Conservation (phyloP, 2,113 vertebrate genomes). For the Mustela lutreola region DNA sequence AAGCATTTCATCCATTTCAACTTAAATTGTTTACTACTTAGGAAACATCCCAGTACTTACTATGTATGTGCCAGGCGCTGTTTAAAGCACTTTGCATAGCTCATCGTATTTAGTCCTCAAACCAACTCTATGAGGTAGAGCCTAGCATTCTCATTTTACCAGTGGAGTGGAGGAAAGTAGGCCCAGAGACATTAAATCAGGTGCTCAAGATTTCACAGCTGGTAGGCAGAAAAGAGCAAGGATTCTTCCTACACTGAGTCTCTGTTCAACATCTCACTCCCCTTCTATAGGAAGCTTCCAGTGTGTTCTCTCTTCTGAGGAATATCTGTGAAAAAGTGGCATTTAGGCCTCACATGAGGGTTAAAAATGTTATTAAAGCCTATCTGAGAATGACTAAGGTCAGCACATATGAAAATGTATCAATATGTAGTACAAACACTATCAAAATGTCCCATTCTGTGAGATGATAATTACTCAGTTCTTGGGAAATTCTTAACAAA, state of each 20-base stretch:
- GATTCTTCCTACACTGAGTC: fast-evolving
- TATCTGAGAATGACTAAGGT: conserved; percentile 2
- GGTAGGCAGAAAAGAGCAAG: background rate
- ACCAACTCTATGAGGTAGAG: background rate
- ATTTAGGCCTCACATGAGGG: background rate
- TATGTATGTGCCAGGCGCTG: background rate
- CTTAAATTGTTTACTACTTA: background rate
- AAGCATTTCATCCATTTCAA: background rate
- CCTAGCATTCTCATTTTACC: background rate
- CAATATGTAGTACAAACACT: conserved; percentile 47
- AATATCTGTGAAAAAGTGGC: background rate
- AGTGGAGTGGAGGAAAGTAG: fast-evolving
- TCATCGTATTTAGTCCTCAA: background rate
- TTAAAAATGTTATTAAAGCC: background rate
- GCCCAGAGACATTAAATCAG: background rate
- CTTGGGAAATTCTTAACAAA: conserved; percentile 70
- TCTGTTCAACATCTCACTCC: no score
- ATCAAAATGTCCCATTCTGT: background rate
- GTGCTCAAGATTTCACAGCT: background rate
- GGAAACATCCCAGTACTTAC: background rate
- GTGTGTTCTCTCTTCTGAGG: background rate
- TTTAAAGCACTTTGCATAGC: background rate
- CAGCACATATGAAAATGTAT: conserved; percentile 60
- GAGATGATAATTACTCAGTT: conserved; percentile 61
- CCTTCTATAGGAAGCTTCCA: background rate